phyloP scores from a whole-genome alignment of 2,797 vertebrate genomes.

The Phalanger gymnotis region DNA sequence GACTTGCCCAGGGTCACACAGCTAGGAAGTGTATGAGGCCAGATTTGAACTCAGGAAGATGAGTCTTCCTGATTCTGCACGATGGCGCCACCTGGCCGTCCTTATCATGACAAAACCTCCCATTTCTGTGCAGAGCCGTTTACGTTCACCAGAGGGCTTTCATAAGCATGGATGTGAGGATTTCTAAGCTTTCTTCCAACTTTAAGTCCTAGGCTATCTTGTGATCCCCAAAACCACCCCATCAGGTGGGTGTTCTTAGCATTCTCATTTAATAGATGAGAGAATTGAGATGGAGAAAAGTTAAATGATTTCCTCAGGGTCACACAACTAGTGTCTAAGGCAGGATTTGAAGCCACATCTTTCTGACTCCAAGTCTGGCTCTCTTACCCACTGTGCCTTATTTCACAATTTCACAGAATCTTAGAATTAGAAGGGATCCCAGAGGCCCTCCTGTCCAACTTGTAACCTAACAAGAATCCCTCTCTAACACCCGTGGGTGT shows the following conservation, averaged over 20 bases:
- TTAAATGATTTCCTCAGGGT: not conserved
- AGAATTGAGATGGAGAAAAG: not conserved
- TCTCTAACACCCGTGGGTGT: not conserved
- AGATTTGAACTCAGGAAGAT: not conserved
- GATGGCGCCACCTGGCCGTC: no score
- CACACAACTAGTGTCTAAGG: not conserved
- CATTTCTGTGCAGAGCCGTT: not conserved
- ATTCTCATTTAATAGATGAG: not conserved
- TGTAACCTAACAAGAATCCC: not conserved
- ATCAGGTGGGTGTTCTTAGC: not conserved
- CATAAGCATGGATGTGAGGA: not conserved
- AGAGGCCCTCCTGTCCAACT: not conserved
- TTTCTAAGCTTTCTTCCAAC: not conserved
- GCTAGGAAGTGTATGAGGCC: not conserved
- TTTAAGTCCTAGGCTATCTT: not conserved
- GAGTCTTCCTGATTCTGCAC: not conserved
- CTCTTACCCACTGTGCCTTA: not conserved
- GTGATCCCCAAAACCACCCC: not conserved
- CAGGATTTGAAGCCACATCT: not conserved
- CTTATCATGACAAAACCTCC: not conserved
- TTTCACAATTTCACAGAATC: not conserved
- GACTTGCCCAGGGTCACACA: not conserved
- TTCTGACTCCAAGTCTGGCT: not conserved
- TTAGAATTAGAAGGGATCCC: not conserved
- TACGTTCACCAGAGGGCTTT: not conserved